Base-by-base conservation (phyloP, 2,888 invertebrate species). In the Carabus problematicus region DNA sequence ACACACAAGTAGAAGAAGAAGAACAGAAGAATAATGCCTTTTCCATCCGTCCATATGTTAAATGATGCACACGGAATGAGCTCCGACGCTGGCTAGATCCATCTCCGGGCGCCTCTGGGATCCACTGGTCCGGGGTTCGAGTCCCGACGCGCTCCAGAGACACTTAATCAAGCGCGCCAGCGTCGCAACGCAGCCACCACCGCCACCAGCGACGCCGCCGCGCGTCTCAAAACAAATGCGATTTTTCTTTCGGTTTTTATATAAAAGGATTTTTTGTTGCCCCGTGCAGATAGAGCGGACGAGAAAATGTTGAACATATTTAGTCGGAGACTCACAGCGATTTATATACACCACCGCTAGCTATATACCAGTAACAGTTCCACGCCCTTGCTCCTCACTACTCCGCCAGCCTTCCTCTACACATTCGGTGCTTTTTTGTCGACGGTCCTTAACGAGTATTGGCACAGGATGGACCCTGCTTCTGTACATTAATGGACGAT, bases 141-240 rank as follows among this genome's bases (percentile, higher is more conserved):
- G 76, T 77, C 77, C 78, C 75, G 75, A 76, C 77, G 76, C 59
- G 43, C 56, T 18, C 56, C 40, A 29, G 76, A 77, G 75, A 74
- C 78, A 78, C 79, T 79, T 79, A 79, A 79, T 79, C 79, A 79
- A 79, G 61, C 61, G 55, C 29, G 41, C 56, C 29, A 56, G 67
- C 61, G 68, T 68, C 64, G 67, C 64, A 77, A 76, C 77, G 75
- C 76, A 76, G 75, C 56, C 60, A 39, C 29, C 29, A 29, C 29
- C 3, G 29, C 29, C 29, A 3, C 29, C 29, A 29, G 6, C 29
- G 6, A 3, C 29, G 29, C 29, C 29, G 29, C 29, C 29, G 6
- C 73, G 76, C 77, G 78, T 77, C 78, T 78, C 79, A 79, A 79
- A 79, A 79, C 79, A 79, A 79, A 79, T 77, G 77, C 79, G 79